phyloP scores from a whole-genome alignment of 2,113 vertebrate genomes.

The Azemiops feae region DNA sequence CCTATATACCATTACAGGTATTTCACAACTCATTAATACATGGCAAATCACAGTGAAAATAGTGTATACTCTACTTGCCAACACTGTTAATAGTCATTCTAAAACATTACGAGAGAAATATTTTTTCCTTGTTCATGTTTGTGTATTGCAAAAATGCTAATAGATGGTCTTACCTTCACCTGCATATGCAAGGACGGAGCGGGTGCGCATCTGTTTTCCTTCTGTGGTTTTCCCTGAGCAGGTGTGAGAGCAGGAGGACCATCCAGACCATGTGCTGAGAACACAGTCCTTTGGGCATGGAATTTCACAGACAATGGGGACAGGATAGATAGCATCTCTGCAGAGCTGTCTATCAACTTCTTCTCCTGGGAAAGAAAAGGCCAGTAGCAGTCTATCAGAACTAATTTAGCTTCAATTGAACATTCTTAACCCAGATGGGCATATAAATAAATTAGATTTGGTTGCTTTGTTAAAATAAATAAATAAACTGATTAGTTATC shows the following conservation, averaged over 20 bases:
- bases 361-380: slow-evolving; percentile 77
- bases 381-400: slow-evolving; percentile 58
- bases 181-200: slow-evolving; percentile 90
- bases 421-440: slow-evolving; percentile 55
- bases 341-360: slow-evolving; percentile 83
- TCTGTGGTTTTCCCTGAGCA: slow-evolving; percentile 96
- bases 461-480: slow-evolving; percentile 34
- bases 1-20: background rate
- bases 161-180: slow-evolving; percentile 83
- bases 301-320: slow-evolving; percentile 81
- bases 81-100: background rate
- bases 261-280: slow-evolving; percentile 87
- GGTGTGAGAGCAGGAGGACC: slow-evolving; percentile 96
- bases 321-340: slow-evolving; percentile 77
- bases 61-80: background rate
- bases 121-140: background rate
- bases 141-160: background rate
- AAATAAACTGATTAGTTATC: slow-evolving; percentile 51
- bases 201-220: slow-evolving; percentile 88
- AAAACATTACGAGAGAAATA: background rate
- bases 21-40: background rate
- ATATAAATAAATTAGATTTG: slow-evolving; percentile 60
- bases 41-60: background rate
- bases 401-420: slow-evolving; percentile 64
- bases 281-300: slow-evolving; percentile 93